Conservation (phyloP, 2,888 invertebrate genomes). For the Tipula confusa region DNA sequence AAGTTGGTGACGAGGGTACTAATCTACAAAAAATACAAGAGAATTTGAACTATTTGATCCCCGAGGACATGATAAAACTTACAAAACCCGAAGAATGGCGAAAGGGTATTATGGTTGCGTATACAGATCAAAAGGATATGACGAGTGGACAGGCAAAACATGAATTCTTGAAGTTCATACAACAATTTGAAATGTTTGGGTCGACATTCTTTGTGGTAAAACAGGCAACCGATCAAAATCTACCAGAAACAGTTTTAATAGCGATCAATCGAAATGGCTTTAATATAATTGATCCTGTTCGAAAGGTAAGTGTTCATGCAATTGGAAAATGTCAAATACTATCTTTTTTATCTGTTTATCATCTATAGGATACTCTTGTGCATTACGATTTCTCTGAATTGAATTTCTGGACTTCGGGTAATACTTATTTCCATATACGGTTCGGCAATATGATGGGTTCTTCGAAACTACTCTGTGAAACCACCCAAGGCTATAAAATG, state of each 20-base stretch:
- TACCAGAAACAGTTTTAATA: constrained; percentile 80
- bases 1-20: constrained; percentile 65
- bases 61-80: constrained; percentile 68
- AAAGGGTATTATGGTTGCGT: constrained; percentile 61
- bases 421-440: constrained; percentile 91
- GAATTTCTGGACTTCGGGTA: constrained; percentile 93
- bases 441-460: constrained; percentile 92
- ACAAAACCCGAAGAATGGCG: constrained; percentile 79
- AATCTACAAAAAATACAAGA: constrained; percentile 51
- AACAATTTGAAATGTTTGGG: constrained; percentile 76
- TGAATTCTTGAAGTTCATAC: constrained; percentile 62
- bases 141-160: constrained; percentile 72
- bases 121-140: constrained; percentile 58
- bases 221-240: constrained; percentile 81
- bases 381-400: constrained; percentile 84
- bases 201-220: constrained; percentile 94
- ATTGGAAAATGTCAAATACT: neutral
- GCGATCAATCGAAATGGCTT: constrained; percentile 91
- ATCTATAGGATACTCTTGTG: constrained; percentile 67
- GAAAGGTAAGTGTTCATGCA: constrained; percentile 61
- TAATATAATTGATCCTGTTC: constrained; percentile 80
- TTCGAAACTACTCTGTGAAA: constrained; percentile 84
- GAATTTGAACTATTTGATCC: constrained; percentile 65
- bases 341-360: neutral
- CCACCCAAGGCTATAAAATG: constrained; percentile 92